Conservation (phyloP, 2,113 vertebrate species). For the Eptesicus fuscus region DNA sequence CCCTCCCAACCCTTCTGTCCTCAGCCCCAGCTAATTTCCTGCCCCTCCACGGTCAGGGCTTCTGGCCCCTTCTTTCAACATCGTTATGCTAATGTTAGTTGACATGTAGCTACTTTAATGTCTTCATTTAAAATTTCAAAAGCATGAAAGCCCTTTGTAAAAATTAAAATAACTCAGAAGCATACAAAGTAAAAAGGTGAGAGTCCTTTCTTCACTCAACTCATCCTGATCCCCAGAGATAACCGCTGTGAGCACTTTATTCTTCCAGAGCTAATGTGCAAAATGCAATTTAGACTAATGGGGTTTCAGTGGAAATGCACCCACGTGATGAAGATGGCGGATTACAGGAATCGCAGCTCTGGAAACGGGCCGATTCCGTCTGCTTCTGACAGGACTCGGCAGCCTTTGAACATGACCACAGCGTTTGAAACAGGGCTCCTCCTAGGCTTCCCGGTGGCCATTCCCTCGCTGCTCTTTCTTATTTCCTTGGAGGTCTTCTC, state of each 20-base stretch:
- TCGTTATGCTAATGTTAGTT: background rate
- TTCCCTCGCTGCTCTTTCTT: background rate
- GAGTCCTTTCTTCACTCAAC: background rate
- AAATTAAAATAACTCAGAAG: conserved; percentile 7
- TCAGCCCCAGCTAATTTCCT: background rate
- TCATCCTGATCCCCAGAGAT: background rate
- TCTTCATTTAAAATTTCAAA: background rate
- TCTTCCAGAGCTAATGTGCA: conserved; percentile 14
- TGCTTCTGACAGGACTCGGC: background rate
- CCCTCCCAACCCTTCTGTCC: background rate
- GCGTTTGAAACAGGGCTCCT: background rate
- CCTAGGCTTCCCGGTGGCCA: background rate
- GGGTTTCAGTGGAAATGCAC: background rate
- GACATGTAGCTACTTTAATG: background rate
- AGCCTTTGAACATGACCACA: background rate
- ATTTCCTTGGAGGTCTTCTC: background rate
- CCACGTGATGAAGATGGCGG: background rate
- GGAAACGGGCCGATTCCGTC: background rate
- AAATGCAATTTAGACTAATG: conserved; percentile 33
- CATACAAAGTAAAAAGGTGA: background rate
- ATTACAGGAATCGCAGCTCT: background rate
- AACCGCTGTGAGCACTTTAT: background rate
- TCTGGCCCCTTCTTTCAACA: background rate
- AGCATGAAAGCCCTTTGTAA: background rate
- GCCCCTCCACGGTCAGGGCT: background rate